phyloP scores from a whole-genome alignment of 1,140 invertebrate genomes.

The Sycophaga agraensis region DNA sequence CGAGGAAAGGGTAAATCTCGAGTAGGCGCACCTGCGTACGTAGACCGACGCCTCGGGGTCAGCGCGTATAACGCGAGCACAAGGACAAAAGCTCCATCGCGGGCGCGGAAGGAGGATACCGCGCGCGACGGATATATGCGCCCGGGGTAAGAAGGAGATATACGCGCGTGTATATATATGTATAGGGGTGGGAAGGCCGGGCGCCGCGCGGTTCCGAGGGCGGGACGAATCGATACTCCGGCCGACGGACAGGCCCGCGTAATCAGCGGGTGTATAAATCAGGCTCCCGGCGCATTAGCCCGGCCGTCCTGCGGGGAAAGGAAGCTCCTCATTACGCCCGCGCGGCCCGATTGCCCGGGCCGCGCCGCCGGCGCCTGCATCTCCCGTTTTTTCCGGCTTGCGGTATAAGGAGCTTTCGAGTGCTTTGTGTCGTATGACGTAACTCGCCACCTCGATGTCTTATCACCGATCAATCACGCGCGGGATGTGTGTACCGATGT shows the following conservation, averaged over 20 bases:
- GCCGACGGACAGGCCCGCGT: not conserved
- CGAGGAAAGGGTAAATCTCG: no score
- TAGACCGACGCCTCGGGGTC: not conserved
- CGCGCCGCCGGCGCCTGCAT: no score
- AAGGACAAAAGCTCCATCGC: not conserved
- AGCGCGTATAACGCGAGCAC: not conserved
- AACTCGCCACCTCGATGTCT: not conserved
- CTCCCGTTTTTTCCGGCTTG: not conserved
- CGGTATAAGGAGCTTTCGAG: not conserved
- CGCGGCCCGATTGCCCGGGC: no score
- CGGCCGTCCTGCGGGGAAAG: not conserved
- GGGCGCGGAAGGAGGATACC: not conserved
- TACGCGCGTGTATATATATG: no score
- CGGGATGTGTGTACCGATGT: no score
- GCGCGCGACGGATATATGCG: not conserved
- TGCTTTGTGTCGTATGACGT: not conserved
- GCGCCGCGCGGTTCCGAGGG: not conserved
- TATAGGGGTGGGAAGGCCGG: not conserved
- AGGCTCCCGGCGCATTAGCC: not conserved
- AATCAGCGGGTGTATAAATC: constrained; percentile 5
- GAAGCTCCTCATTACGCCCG: no score
- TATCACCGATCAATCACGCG: no score
- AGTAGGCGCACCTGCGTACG: no score
- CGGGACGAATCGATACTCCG: constrained; percentile 1
- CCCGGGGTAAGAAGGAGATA: not conserved